Evolutionary conservation across 1,140 invertebrate genomes (phyloP), one percentile per base, ranked within the genome.

Genomic region (Bombus sibiricus): DNA sequence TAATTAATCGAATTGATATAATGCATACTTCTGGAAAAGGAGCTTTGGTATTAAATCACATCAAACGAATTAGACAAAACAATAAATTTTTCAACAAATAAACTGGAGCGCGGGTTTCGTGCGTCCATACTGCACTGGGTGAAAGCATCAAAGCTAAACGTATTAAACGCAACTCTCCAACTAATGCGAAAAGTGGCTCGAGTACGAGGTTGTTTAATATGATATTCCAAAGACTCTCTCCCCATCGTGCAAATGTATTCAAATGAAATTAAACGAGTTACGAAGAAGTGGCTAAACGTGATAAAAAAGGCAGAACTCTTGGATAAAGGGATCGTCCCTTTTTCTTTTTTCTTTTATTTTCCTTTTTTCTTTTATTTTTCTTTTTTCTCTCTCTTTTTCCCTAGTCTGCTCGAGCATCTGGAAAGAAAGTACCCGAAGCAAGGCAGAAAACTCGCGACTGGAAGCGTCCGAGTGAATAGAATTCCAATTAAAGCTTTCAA

Each of bases 401-500:
- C 28, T 18, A 25, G 53, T 53, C 39, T 69, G 41, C 15, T 39
- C 34, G 37, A 69, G 39, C 66, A 13, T 80, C 59, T 69, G 72
- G 59, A 41, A 78, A 62, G 73, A 76, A 75, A 78, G 57, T 80
- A 41, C 43, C 53, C 18, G n/a, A 72, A 83, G 86, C 86, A 74
- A 88, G 43, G 78, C 69, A 72, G 66, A 47, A 74, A 86, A 80
- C 78, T 80, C 78, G 62, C 62, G 75, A 85, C 64, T 74, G 88
- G 83, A 75, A 88, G 87, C 78, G 79, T 71, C 71, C 74, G 69
- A 83, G 69, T 86, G 87, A 88, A 89, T 88, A 80, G 78, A 89
- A 89, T 87, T 89, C 78, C 88, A 89, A 88, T 89, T 88, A 88
- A 73, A 89, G 57, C 68, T 84, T 39, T 28, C 82, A 59, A 47